Evolutionary conservation across 2,888 invertebrate species (phyloP).

Genomic region (Thelaira solivaga): DNA sequence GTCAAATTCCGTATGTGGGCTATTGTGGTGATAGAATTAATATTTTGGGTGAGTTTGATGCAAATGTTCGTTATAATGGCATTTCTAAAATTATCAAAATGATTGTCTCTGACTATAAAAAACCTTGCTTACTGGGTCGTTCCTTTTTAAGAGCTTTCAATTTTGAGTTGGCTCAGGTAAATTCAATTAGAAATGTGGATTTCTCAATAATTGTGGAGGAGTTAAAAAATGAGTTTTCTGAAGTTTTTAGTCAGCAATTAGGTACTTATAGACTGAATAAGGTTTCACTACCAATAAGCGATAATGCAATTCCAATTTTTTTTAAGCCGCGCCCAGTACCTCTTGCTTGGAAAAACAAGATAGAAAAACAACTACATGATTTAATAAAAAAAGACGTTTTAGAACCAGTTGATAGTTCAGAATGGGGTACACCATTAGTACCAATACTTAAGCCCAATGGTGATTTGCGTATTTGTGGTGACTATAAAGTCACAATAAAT

Average conservation of each 20-base stretch:
- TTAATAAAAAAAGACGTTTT: too few species aligned
- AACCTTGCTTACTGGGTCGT: neutral
- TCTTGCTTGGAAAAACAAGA: slow-evolving; percentile 3
- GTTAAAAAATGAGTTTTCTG: slow-evolving; percentile 31
- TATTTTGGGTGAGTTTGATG: neutral
- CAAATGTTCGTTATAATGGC: neutral
- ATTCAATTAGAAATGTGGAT: neutral
- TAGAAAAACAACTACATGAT: neutral
- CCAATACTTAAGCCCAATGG: too few species aligned
- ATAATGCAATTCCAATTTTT: slow-evolving; percentile 7
- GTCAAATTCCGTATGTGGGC: neutral
- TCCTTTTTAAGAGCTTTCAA: slow-evolving; percentile 40
- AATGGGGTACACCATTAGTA: too few species aligned
- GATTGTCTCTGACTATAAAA: slow-evolving; percentile 2
- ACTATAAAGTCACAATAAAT: too few species aligned
- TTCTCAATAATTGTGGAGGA: slow-evolving; percentile 12
- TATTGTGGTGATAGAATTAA: slow-evolving; percentile 3
- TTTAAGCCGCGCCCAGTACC: slow-evolving; percentile 29
- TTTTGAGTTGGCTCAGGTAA: slow-evolving; percentile 1
- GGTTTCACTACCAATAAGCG: neutral
- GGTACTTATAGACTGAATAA: neutral
- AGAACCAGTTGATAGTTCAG: too few species aligned
- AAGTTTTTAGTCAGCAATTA: slow-evolving; percentile 2
- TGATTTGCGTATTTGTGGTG: too few species aligned
- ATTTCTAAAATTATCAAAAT: neutral